phyloP scores from a whole-genome alignment of 2,888 invertebrate genomes.

The Meteorus colon region DNA sequence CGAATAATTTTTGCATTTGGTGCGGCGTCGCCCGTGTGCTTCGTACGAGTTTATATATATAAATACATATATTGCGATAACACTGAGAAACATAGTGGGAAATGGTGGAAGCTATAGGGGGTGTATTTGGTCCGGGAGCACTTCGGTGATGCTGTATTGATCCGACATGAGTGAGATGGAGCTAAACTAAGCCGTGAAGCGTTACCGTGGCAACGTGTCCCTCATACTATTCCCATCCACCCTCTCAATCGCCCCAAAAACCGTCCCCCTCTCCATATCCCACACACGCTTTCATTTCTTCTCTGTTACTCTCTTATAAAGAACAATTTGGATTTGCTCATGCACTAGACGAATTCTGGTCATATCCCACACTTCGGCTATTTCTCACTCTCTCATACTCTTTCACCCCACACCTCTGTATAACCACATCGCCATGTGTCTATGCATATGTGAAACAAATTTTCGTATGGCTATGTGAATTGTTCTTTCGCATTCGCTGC shows the following conservation, averaged over 20 bases:
- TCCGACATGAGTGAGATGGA: conserved; percentile 64
- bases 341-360: conserved; percentile 41
- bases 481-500: neutral
- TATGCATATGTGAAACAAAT: conserved; percentile 35
- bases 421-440: conserved; percentile 4
- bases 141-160: conserved; percentile 72
- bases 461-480: conserved; percentile 25
- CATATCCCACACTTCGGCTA: conserved; percentile 38
- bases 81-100: conserved; percentile 24
- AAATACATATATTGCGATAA: conserved; percentile 33
- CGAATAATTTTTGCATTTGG: conserved; percentile 50
- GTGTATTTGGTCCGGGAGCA: conserved; percentile 71
- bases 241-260: conserved; percentile 51
- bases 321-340: conserved; percentile 28
- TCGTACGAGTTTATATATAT: conserved; percentile 19
- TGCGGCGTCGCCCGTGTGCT: conserved; percentile 42
- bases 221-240: conserved; percentile 56
- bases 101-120: conserved; percentile 49
- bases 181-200: conserved; percentile 69
- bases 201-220: conserved; percentile 70
- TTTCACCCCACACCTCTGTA: neutral
- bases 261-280: conserved; percentile 46
- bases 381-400: conserved; percentile 6
- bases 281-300: neutral
- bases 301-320: conserved; percentile 32